Base-by-base conservation (phyloP, 2,113 vertebrate species). In the Tauraco erythrolophus region DNA sequence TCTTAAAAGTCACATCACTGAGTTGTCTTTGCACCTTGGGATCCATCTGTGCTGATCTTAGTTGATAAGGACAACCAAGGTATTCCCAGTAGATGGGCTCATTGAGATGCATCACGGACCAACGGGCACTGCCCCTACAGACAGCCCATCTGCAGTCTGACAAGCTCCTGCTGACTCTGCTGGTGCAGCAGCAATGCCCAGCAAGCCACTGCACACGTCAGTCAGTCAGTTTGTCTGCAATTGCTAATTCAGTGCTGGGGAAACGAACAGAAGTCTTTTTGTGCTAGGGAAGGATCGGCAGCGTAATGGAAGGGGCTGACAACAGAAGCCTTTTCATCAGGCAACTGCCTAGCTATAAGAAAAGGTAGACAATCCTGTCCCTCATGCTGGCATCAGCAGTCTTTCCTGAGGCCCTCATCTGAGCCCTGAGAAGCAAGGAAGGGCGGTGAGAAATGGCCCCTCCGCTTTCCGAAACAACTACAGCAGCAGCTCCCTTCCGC, bases 241-340 rank as follows among this genome's bases (percentile, higher is more conserved):
- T 25, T 62, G 90, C 94, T 81, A 86, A 91, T 78, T 94, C 91
- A 71, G 76, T 3, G 43, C 91, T 31, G n/a, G 33, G 85, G 28
- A 66, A 93, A 85, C 2, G 71, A 97, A 95, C 88, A 95, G 85
- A 94, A 95, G 85, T 28, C 90, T 88, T 95, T 97, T 93, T 97
- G 94, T 97, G 68, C 82, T n/a, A 39, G 2, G 53, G 90, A 60
- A 51, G 0, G 4, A 85, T 19, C 15, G 0, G 84, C 92, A 92
- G 95, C 71, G 79, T 92, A 60, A 91, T n/a, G 56, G 83, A 84
- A 46, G 27, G 69, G 51, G 43, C 85, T 81, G 76, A 97, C 95
- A 97, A 95, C 57, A 94, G 87, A 62, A 72, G 93, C 61, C 74
- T 91, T 94, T 94, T 95, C 70, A 93, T 53, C 21, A 54, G 74